phyloP scores from a whole-genome alignment of 2,888 invertebrate species.

The Ferdinandea cuprea region DNA sequence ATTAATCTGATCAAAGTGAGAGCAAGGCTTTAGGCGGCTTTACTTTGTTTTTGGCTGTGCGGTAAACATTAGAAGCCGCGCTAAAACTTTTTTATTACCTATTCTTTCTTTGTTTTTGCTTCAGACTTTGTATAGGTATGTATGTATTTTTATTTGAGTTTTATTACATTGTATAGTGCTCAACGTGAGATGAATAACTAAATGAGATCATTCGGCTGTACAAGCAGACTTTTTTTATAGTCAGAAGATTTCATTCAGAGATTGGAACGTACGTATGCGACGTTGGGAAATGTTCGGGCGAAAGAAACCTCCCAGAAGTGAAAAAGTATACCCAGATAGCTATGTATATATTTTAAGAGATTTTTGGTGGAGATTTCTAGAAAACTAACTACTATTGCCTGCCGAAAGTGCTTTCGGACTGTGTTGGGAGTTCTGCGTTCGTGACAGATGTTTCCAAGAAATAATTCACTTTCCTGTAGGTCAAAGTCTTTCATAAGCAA shows the following conservation, averaged over 20 bases:
- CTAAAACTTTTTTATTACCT: constrained; percentile 40
- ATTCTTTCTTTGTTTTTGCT: constrained; percentile 2
- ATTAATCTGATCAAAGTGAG: constrained; percentile 46
- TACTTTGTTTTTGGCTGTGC: constrained; percentile 9
- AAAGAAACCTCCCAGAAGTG: constrained; percentile 36
- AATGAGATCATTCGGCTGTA: constrained; percentile 49
- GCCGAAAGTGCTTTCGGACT: not conserved
- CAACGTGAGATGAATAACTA: constrained; percentile 56
- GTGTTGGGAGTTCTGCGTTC: not conserved
- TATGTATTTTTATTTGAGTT: constrained; percentile 24
- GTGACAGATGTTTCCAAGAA: too few species aligned
- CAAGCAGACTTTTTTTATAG: constrained; percentile 5
- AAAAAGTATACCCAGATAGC: too few species aligned
- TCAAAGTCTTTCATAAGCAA: too few species aligned
- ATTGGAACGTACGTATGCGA: not conserved
- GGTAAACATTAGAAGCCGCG: constrained; percentile 25
- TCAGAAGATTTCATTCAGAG: constrained; percentile 24
- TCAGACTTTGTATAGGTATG: not conserved
- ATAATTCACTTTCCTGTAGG: too few species aligned
- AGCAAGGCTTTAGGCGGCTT: constrained; percentile 29
- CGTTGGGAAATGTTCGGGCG: constrained; percentile 8
- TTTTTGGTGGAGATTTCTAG: constrained; percentile 12
- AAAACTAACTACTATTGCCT: not conserved
- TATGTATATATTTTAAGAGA: constrained; percentile 6
- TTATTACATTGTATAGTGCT: constrained; percentile 33